Evolutionary conservation across 92 coral and sea anemone genomes (phyloP), one percentile per base, ranked within the genome.

Genomic region (Desmophyllum pertusum): DNA sequence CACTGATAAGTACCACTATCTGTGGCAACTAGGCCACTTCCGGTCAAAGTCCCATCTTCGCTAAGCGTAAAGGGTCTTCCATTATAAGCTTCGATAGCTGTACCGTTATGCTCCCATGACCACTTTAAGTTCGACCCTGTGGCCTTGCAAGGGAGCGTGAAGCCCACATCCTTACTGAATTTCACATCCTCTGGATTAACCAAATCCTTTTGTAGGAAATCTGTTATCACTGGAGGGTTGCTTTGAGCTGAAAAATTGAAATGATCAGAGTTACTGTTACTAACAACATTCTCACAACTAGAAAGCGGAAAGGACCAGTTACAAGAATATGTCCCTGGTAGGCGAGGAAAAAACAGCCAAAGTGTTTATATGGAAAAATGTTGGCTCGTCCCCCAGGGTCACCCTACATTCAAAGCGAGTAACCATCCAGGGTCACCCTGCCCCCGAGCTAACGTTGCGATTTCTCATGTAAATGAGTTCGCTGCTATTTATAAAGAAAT

Each of bases 51-150:
- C 5, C 87, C 85, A 48, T 48, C 30, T 7, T 70, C 73, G 2
- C 15, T 4, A 6, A 75, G 31, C 0, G 78, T 66, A 51, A 48
- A 83, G 38, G 42, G 69, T 36, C 42, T 43, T 0, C 50, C 52
- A 10, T 50, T 11, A 42, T 42, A 23, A 27, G 23, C 77, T 27
- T 64, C 43, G 11, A 88, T 82, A 3, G 31, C 40, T 38, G 68
- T 59, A 27, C 70, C 91, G 35, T 83, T 83, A n/a, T 76, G 87
- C 29, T 75, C 38, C 91, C 91, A 88, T 29, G 14, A 62, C 62
- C 79, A 88, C 62, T 69, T 76, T 8, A 88, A 19, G 53, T 88
- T 83, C 15, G 79, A 57, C 11, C 91, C 91, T 17, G 48, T 70
- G 6, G 91, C 91, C 23, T 83, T 57, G 39, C 91, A 83, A 0